These are phyloP conservation scores for Epinephelus awoara DNA, from an alignment of 2,797 vertebrate species.

Conservation along the genomic window DNA sequence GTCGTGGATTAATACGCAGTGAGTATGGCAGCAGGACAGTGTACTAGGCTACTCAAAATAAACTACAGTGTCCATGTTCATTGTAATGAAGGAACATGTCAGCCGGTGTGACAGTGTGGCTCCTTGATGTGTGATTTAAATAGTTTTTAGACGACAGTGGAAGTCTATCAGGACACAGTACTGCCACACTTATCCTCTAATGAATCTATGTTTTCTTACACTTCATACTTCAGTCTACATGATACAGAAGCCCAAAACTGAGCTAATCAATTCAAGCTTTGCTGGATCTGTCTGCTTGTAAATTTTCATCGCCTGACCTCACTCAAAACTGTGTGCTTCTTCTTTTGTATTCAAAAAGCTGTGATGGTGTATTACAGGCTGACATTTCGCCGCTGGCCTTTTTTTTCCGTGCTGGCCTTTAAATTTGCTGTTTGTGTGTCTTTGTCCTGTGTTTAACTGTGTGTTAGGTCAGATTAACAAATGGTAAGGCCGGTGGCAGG, in stretches of 20 bases:
- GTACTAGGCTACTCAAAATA: background rate
- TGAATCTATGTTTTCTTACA: background rate
- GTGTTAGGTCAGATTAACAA: slow-evolving; percentile 86
- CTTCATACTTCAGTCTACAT: background rate
- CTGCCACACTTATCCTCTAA: background rate
- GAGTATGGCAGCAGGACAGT: background rate
- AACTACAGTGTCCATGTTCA: background rate
- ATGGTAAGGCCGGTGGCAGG: slow-evolving; percentile 74
- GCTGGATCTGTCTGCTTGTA: slow-evolving; percentile 46
- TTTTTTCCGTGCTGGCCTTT: slow-evolving; percentile 66
- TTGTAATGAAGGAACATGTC: slow-evolving; percentile 10
- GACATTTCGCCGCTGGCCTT: slow-evolving; percentile 65
- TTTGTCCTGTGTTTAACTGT: slow-evolving; percentile 80
- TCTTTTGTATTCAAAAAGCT: slow-evolving; percentile 67
- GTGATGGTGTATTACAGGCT: slow-evolving; percentile 64
- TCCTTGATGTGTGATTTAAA: slow-evolving; percentile 18
- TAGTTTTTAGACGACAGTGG: slow-evolving; percentile 13
- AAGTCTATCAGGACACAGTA: background rate
- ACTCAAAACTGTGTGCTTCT: slow-evolving; percentile 57
- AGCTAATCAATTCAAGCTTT: slow-evolving; percentile 39
- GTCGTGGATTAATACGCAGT: slow-evolving; percentile 1
- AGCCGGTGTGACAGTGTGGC: background rate
- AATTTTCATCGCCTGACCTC: slow-evolving; percentile 66
- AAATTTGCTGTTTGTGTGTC: slow-evolving; percentile 79
- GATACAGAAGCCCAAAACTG: slow-evolving; percentile 3